Evolutionary conservation across 2,888 invertebrate species (phyloP).

Genomic region (Lasioglossum leucozonium): DNA sequence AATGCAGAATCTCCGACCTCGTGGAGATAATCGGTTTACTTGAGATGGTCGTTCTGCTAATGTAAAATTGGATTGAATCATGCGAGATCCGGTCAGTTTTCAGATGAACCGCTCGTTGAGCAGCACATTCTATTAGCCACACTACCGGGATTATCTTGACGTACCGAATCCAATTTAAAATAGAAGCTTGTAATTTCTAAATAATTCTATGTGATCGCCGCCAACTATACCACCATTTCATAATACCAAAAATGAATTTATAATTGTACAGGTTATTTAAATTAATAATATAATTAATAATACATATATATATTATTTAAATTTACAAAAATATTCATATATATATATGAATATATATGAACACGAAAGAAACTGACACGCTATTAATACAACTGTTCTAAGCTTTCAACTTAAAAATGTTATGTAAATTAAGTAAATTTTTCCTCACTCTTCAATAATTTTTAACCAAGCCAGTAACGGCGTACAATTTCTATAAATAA

Average conservation of each 20-base stretch:
- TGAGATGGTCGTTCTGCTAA: background rate
- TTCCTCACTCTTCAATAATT: background rate
- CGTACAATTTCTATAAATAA: background rate
- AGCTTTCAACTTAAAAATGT: no score
- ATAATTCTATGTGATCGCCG: background rate
- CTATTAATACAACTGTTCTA: background rate
- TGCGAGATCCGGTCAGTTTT: background rate
- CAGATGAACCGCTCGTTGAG: background rate
- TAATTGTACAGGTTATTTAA: background rate
- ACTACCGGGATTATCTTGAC: background rate
- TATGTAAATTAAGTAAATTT: background rate
- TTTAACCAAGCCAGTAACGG: background rate
- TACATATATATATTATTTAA: no score
- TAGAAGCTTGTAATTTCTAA: background rate
- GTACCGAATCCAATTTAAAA: background rate
- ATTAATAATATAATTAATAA: no score
- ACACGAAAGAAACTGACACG: background rate
- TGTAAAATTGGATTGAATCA: conserved; percentile 17
- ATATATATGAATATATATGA: no score
- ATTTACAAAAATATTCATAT: no score
- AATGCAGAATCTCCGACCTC: conserved; percentile 16
- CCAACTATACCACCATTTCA: no score
- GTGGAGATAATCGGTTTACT: conserved; percentile 33
- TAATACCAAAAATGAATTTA: background rate
- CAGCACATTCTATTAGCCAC: background rate